phyloP scores from a whole-genome alignment of 2,797 vertebrate species.

The Garrulus glandarius region DNA sequence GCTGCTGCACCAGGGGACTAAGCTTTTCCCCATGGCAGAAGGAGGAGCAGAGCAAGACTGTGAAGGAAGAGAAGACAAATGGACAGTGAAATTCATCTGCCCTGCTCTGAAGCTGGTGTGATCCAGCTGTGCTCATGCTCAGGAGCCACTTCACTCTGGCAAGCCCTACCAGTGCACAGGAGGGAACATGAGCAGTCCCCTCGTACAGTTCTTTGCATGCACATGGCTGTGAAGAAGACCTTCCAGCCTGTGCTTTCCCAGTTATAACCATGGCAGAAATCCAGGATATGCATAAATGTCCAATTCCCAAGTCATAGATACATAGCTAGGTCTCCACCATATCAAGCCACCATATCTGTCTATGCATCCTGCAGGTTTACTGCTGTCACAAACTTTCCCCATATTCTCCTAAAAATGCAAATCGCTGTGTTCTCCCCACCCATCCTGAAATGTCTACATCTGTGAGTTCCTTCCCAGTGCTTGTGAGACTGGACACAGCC shows the following conservation, averaged over 20 bases:
- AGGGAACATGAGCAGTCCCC: neutral
- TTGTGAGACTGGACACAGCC: neutral
- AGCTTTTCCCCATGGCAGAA: neutral
- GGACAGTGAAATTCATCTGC: neutral
- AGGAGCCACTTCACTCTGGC: neutral
- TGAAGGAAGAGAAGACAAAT: neutral
- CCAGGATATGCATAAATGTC: neutral
- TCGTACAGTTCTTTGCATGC: neutral
- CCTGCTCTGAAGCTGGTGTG: neutral
- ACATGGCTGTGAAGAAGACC: accelerated
- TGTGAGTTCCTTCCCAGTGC: neutral
- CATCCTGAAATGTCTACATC: neutral
- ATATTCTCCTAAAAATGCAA: neutral
- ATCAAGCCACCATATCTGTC: neutral
- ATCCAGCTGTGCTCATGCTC: neutral
- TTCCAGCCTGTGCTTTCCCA: neutral
- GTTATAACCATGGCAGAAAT: neutral
- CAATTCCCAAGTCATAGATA: neutral
- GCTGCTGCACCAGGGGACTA: neutral
- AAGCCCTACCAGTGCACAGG: accelerated
- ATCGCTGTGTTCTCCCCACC: accelerated
- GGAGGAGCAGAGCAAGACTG: neutral
- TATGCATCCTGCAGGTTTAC: neutral
- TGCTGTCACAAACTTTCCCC: neutral
- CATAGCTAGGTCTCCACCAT: neutral